These are phyloP conservation scores for Harpalus rubripes DNA, from an alignment of 2,888 invertebrate species.

Conservation along the genomic window DNA sequence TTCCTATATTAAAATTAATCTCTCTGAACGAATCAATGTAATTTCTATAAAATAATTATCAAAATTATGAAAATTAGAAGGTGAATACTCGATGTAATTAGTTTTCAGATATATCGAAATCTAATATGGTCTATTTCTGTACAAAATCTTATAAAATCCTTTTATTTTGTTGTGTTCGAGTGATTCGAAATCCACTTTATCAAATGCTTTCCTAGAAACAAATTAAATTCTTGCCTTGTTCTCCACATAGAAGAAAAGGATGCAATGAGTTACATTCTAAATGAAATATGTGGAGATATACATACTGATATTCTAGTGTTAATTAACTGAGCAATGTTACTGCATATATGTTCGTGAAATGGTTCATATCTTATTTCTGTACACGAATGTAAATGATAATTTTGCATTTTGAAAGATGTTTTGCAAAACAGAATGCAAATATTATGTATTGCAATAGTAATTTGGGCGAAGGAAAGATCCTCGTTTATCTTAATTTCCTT, in stretches of 20 bases:
- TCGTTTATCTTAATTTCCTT: constrained; percentile 29
- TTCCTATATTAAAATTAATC: too few species aligned
- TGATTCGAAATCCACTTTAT: too few species aligned
- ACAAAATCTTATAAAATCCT: too few species aligned
- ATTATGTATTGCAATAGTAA: constrained; percentile 1
- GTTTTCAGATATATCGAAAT: too few species aligned
- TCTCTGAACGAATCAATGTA: too few species aligned
- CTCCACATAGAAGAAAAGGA: background rate
- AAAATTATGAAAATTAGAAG: too few species aligned
- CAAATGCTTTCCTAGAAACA: too few species aligned
- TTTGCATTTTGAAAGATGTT: constrained; percentile 6
- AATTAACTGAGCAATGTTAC: background rate
- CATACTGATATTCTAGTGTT: background rate
- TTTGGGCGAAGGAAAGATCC: constrained; percentile 18
- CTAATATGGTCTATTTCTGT: too few species aligned
- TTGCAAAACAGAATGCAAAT: background rate
- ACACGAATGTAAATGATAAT: background rate
- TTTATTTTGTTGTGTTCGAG: too few species aligned
- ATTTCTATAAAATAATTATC: too few species aligned
- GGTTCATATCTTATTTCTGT: background rate
- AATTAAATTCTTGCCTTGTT: too few species aligned
- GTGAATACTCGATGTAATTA: too few species aligned
- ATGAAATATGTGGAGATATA: background rate
- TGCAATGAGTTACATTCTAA: background rate
- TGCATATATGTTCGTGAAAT: background rate